These are phyloP conservation scores for Arnoldichthys spilopterus DNA, from an alignment of 2,797 vertebrate species.

Conservation along the genomic window DNA sequence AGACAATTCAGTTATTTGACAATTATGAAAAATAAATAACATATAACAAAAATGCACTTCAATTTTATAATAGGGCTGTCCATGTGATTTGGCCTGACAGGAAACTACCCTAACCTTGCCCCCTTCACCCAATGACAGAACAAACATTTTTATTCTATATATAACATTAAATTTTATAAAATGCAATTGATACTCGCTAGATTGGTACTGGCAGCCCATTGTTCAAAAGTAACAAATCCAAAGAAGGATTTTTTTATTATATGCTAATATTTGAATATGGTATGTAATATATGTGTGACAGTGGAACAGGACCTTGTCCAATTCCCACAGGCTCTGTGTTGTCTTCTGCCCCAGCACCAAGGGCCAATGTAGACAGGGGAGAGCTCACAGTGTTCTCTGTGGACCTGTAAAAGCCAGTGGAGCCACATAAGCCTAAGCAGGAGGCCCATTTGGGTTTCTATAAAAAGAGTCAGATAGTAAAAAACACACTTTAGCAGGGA, in stretches of 20 bases:
- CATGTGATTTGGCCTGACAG: too few relatives aligned
- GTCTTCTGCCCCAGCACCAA: conserved; percentile 20
- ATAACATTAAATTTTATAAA: too few relatives aligned
- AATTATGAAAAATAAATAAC: neutral
- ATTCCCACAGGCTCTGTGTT: conserved; percentile 23
- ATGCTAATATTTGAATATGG: neutral
- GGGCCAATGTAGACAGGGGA: conserved; percentile 18
- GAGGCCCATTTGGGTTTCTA: conserved; percentile 50
- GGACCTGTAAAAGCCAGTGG: conserved; percentile 45
- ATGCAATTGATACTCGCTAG: neutral
- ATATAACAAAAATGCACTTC: neutral
- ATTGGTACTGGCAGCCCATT: neutral
- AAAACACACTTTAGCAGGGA: conserved; percentile 64
- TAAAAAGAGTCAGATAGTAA: conserved; percentile 62
- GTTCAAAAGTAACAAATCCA: neutral
- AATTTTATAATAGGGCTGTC: neutral
- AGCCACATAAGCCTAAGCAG: conserved; percentile 40
- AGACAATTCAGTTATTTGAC: neutral
- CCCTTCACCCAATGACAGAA: too few relatives aligned
- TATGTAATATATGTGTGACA: neutral
- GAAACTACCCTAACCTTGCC: too few relatives aligned
- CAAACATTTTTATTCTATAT: too few relatives aligned
- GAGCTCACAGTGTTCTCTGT: conserved; percentile 25
- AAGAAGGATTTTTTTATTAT: neutral
- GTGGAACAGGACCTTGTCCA: conserved; percentile 7